phyloP scores from a whole-genome alignment of 92 coral and sea anemone species.

The Porites rus region DNA sequence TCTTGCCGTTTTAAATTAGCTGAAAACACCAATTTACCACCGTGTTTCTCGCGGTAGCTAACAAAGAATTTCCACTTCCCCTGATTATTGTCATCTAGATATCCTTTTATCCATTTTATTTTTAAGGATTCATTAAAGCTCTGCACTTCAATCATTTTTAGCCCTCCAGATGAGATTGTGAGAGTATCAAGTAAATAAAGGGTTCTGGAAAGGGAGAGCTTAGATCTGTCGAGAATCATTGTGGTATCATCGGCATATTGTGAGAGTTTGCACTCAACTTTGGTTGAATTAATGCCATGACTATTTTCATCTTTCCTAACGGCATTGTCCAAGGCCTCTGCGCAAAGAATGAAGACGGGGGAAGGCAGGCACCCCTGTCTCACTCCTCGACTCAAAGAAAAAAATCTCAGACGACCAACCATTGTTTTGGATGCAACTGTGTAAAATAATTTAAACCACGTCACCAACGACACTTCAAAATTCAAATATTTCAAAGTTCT shows the following conservation, averaged over 20 bases:
- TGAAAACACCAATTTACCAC: background rate
- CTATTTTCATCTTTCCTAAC: background rate
- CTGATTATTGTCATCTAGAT: background rate
- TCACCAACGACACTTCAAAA: too few species aligned
- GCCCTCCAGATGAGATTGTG: slow-evolving; percentile 5
- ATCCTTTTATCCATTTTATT: background rate
- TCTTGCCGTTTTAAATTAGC: background rate
- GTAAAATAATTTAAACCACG: too few species aligned
- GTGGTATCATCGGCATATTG: too few species aligned
- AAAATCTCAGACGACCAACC: too few species aligned
- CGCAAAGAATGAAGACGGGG: too few species aligned
- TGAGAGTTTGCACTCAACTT: background rate
- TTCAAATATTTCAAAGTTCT: too few species aligned
- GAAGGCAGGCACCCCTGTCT: too few species aligned
- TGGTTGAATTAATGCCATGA: background rate
- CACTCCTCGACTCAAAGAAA: too few species aligned
- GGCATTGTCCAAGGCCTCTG: background rate
- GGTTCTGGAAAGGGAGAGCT: too few species aligned
- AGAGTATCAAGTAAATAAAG: slow-evolving; percentile 1
- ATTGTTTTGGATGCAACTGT: too few species aligned
- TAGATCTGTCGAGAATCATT: too few species aligned
- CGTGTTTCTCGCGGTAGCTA: background rate
- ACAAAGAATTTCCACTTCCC: background rate
- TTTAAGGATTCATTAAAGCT: background rate
- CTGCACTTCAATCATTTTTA: background rate